These are phyloP conservation scores for Nyctalus aviator DNA, from an alignment of 2,797 vertebrate species.

Conservation along the genomic window DNA sequence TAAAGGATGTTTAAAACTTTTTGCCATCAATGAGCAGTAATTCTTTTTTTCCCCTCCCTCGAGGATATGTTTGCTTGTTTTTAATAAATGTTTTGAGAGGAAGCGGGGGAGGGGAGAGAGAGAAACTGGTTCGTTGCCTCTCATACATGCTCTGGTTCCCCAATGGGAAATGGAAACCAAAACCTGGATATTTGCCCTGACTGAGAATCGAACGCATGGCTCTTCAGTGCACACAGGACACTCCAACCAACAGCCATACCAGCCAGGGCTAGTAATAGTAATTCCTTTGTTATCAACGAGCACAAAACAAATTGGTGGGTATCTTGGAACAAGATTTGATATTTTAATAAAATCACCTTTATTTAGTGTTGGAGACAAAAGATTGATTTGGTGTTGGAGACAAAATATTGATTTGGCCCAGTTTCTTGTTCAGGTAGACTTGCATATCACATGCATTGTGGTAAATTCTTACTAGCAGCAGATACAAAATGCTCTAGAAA, in stretches of 20 bases:
- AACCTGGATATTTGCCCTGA: neutral
- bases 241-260: neutral
- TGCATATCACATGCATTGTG: neutral
- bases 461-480: neutral
- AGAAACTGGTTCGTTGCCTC: neutral
- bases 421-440: neutral
- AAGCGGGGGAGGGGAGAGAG: neutral
- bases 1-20: conserved; percentile 49
- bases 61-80: neutral
- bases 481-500: neutral
- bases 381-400: neutral
- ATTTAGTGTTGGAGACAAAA: conserved; percentile 3
- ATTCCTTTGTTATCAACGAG: neutral
- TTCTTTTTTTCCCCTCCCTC: neutral
- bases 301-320: neutral
- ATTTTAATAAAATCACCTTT: neutral
- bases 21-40: conserved; percentile 1
- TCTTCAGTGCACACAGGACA: neutral
- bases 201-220: neutral
- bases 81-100: neutral
- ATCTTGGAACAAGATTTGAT: conserved; percentile 33
- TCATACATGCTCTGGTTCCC: too few relatives aligned
- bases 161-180: neutral
- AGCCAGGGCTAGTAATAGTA: neutral
- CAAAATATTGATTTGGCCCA: neutral